Evolutionary conservation across 2,113 vertebrate genomes (phyloP).

Genomic region (Diadophis punctatus): DNA sequence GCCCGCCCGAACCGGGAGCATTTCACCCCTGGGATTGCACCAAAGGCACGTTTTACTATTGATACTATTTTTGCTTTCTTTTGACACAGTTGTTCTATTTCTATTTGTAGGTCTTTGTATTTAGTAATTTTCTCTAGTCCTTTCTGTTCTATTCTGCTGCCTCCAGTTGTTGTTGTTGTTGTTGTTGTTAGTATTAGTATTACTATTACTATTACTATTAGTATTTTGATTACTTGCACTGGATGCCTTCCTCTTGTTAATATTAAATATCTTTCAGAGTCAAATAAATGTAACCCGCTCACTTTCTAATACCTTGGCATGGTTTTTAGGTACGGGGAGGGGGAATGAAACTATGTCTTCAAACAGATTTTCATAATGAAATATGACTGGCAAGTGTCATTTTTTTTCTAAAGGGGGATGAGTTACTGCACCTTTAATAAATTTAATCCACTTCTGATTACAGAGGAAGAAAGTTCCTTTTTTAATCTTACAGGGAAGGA

Average conservation of each 20-base stretch:
- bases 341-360: conserved; percentile 50
- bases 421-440: conserved; percentile 73
- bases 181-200: too few species aligned
- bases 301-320: conserved; percentile 49
- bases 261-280: conserved; percentile 57
- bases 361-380: conserved; percentile 63
- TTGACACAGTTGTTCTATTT: not conserved
- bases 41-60: not conserved
- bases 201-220: too few species aligned
- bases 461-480: conserved; percentile 71
- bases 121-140: not conserved
- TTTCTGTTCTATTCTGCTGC: not conserved
- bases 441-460: conserved; percentile 77
- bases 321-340: conserved; percentile 15
- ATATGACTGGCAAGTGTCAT: conserved; percentile 66
- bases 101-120: not conserved
- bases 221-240: conserved; percentile 48
- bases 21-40: too few species aligned
- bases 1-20: too few species aligned
- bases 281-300: conserved; percentile 46
- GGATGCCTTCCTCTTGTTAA: conserved; percentile 48
- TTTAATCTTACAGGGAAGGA: conserved; percentile 76
- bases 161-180: not conserved
- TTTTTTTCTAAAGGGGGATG: conserved; percentile 51
- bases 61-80: not conserved